Evolutionary conservation across 2,888 invertebrate species (phyloP).

Genomic region (Hypsopygia costalis): DNA sequence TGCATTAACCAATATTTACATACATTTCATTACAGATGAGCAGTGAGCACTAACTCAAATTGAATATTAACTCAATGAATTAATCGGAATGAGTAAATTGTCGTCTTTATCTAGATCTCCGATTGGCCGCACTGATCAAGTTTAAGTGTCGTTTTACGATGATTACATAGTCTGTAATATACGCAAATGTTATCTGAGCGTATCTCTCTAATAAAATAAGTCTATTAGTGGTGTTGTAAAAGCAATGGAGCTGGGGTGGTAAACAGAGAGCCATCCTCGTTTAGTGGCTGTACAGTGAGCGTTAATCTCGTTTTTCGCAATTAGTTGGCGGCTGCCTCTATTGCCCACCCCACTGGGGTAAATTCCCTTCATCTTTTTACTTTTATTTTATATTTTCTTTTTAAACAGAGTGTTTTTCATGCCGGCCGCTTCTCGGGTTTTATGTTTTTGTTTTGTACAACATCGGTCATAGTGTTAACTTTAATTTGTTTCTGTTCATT

Average conservation of each 20-base stretch:
- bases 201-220: slow-evolving; percentile 62
- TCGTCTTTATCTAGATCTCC: slow-evolving; percentile 26
- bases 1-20: too few species aligned
- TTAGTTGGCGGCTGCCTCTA: slow-evolving; percentile 64
- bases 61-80: too few species aligned
- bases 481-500: slow-evolving; percentile 5
- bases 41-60: too few species aligned
- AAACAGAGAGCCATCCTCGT: slow-evolving; percentile 60
- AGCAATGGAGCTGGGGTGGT: slow-evolving; percentile 55
- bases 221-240: slow-evolving; percentile 66
- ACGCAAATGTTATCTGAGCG: slow-evolving; percentile 50
- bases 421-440: slow-evolving; percentile 31
- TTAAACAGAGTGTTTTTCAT: slow-evolving; percentile 44
- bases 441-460: slow-evolving; percentile 30
- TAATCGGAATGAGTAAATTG: slow-evolving; percentile 22
- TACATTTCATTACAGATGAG: too few species aligned
- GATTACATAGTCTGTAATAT: slow-evolving; percentile 58
- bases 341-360: slow-evolving; percentile 51
- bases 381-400: slow-evolving; percentile 47
- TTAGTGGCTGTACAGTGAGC: slow-evolving; percentile 63
- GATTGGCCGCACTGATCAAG: slow-evolving; percentile 23
- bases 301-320: slow-evolving; percentile 76
- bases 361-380: slow-evolving; percentile 52
- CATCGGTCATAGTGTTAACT: slow-evolving; percentile 22
- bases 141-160: slow-evolving; percentile 48